phyloP scores from a whole-genome alignment of 1,140 invertebrate species.

The Wasmannia auropunctata region DNA sequence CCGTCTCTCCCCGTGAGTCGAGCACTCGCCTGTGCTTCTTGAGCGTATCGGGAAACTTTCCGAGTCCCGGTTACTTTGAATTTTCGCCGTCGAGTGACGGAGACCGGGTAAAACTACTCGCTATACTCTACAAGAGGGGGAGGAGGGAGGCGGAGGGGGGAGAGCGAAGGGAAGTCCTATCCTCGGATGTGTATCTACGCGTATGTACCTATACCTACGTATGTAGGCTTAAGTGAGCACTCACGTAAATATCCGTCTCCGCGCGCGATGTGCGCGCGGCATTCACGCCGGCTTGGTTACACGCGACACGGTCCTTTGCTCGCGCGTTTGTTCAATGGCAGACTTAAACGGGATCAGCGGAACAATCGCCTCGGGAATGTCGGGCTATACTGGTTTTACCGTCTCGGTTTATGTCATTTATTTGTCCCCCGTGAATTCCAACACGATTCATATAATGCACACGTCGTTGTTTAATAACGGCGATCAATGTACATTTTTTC shows the following conservation, averaged over 20 bases:
- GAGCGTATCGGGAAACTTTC: constrained; percentile 15
- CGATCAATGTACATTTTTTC: too few relatives aligned
- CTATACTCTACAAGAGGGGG: background rate
- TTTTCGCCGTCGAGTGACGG: background rate
- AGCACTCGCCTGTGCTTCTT: background rate
- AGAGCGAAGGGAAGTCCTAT: background rate
- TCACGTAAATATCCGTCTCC: constrained; percentile 40
- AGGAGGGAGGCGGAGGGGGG: too few relatives aligned
- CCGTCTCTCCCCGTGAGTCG: background rate
- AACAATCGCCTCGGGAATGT: background rate
- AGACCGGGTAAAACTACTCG: background rate
- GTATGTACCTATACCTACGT: too few relatives aligned
- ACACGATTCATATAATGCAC: background rate
- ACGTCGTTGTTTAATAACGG: background rate
- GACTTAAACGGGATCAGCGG: constrained; percentile 3
- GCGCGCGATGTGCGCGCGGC: background rate
- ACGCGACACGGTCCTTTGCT: too few relatives aligned
- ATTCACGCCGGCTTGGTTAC: background rate
- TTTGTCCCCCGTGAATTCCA: background rate
- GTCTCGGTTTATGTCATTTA: background rate
- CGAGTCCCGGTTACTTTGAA: background rate
- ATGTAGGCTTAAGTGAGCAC: constrained; percentile 14
- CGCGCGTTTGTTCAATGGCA: background rate
- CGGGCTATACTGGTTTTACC: background rate
- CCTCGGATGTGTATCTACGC: background rate